Conservation (phyloP, 2,888 invertebrate species). For the Panzeria rudis region DNA sequence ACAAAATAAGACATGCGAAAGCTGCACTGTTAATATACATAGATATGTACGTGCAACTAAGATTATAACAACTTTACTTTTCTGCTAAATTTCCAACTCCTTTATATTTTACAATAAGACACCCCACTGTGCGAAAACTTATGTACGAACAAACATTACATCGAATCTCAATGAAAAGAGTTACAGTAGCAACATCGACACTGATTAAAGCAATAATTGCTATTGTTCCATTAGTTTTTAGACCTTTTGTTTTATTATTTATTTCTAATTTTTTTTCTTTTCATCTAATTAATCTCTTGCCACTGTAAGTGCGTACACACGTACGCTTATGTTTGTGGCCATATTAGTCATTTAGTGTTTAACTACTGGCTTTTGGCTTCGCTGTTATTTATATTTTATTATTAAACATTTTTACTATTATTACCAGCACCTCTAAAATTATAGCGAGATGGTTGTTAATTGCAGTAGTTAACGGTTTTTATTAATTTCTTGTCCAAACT, state of each 20-base stretch:
- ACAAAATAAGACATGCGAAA: too few species aligned
- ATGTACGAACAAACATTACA: background rate
- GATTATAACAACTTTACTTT: background rate
- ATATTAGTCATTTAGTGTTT: constrained; percentile 43
- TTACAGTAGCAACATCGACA: constrained; percentile 29
- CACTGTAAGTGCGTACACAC: background rate
- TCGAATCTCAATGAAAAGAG: background rate
- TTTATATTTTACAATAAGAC: background rate
- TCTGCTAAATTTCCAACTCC: background rate
- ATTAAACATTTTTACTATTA: constrained; percentile 31
- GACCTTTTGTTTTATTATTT: constrained; percentile 21
- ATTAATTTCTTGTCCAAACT: constrained; percentile 47
- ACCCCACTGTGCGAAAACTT: constrained; percentile 19
- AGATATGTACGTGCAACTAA: too few species aligned
- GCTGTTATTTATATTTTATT: constrained; percentile 35
- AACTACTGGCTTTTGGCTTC: constrained; percentile 31
- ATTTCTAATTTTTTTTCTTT: background rate
- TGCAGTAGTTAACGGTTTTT: constrained; percentile 60
- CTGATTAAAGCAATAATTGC: constrained; percentile 38
- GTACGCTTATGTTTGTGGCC: background rate
- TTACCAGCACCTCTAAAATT: constrained; percentile 37
- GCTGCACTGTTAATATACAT: too few species aligned
- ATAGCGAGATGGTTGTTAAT: constrained; percentile 47
- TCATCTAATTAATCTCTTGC: constrained; percentile 43
- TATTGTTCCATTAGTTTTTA: constrained; percentile 24